Percentiles rank a stretch among this genome's conserved stretches.
These are phyloP conservation scores for Morinoia aosen DNA, from an alignment of 2,888 invertebrate genomes.

Conservation along the genomic window DNA sequence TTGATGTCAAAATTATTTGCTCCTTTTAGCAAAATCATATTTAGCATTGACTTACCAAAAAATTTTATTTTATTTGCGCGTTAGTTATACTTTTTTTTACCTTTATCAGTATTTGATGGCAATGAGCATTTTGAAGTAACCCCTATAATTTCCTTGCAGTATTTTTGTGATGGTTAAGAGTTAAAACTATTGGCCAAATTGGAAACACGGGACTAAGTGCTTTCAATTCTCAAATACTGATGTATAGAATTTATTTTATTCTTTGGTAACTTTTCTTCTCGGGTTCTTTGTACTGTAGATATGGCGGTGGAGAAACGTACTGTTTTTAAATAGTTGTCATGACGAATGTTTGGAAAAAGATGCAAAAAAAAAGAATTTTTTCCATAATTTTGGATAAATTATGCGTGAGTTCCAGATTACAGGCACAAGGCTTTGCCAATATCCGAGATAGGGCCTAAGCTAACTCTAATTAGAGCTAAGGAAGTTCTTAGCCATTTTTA, in stretches of 20 bases:
- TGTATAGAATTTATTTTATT: not conserved
- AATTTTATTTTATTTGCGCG: not conserved
- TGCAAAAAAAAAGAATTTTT: not conserved
- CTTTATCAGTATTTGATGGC: not conserved
- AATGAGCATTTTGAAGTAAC: not conserved
- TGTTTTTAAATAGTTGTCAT: not conserved
- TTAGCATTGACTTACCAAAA: not conserved
- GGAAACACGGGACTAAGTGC: not conserved
- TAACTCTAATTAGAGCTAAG: not conserved
- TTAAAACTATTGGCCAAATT: not conserved
- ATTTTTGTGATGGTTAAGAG: not conserved
- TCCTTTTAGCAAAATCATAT: not conserved
- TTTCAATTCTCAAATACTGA: no score
- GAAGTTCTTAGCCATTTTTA: not conserved
- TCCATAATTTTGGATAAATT: not conserved
- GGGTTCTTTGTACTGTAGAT: not conserved
- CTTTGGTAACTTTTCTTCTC: not conserved
- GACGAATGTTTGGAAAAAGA: not conserved
- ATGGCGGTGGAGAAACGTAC: not conserved
- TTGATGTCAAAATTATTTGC: not conserved
- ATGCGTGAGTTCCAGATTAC: not conserved
- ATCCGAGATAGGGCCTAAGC: not conserved
- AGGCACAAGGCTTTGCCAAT: not conserved
- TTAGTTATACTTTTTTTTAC: not conserved
- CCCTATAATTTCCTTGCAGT: not conserved